A percentile compares a stretch with the other conserved stretches of the same genome.
phyloP scores from a whole-genome alignment of 1,140 invertebrate genomes.

The Triops cancriformis region DNA sequence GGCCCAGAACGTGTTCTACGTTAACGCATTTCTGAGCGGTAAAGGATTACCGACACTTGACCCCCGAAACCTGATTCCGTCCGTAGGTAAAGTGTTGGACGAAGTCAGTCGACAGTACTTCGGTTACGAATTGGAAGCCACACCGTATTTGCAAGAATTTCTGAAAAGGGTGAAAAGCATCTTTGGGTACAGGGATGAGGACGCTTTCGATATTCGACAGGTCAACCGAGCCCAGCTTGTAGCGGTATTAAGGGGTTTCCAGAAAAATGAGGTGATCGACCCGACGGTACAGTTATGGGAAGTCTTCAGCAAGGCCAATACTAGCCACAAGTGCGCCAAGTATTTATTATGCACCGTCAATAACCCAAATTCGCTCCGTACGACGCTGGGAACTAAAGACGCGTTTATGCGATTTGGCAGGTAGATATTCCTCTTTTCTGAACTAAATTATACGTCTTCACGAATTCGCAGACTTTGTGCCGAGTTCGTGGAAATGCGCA shows the following conservation, averaged over 20 bases:
- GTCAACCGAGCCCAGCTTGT: constrained; percentile 7
- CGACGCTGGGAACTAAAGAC: constrained; percentile 15
- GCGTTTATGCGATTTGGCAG: constrained; percentile 20
- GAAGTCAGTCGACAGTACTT: constrained; percentile 2
- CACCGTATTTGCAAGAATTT: constrained; percentile 18
- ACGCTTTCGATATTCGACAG: constrained; percentile 17
- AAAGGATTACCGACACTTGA: constrained; percentile 16
- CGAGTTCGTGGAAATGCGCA: no score
- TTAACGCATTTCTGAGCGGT: constrained; percentile 18
- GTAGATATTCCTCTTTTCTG: neutral
- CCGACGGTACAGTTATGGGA: neutral
- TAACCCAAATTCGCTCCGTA: constrained; percentile 4
- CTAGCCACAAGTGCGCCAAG: constrained; percentile 19
- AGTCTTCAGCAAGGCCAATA: constrained; percentile 17
- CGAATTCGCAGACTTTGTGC: no score
- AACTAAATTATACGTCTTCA: neutral
- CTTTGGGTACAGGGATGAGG: neutral
- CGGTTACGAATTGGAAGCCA: constrained; percentile 15
- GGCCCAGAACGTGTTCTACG: constrained; percentile 17
- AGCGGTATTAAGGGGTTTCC: neutral
- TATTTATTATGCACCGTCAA: constrained; percentile 16
- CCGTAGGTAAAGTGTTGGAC: constrained; percentile 3
- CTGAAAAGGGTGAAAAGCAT: constrained; percentile 17
- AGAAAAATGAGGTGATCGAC: constrained; percentile 22
- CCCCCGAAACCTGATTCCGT: constrained; percentile 18